These are phyloP conservation scores for Austrofundulus limnaeus DNA, from an alignment of 2,113 vertebrate genomes.

Conservation along the genomic window DNA sequence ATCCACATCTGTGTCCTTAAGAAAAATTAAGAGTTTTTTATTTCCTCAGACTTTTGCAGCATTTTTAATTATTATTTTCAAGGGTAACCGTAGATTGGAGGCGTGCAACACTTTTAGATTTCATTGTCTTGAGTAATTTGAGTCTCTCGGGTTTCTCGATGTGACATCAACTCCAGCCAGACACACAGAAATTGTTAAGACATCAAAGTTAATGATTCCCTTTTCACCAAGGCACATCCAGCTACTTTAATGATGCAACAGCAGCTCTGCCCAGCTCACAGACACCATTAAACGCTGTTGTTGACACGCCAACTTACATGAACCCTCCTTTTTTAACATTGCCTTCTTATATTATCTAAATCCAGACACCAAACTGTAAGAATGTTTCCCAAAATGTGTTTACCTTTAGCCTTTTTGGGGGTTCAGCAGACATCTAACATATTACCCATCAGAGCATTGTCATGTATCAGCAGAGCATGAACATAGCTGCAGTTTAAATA, in stretches of 20 bases:
- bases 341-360: slow-evolving; percentile 31
- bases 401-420: slow-evolving; percentile 32
- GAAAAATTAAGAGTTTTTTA: background rate
- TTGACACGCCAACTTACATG: slow-evolving; percentile 18
- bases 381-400: slow-evolving; percentile 61
- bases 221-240: slow-evolving; percentile 2
- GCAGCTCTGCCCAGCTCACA: slow-evolving; percentile 10
- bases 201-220: background rate
- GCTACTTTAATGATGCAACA: slow-evolving; percentile 10
- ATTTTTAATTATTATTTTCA: background rate
- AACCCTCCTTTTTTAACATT: slow-evolving; percentile 30
- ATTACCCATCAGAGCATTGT: slow-evolving; percentile 36
- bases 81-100: too few species aligned
- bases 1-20: background rate
- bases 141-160: background rate
- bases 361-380: slow-evolving; percentile 27
- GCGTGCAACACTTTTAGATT: background rate
- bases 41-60: background rate
- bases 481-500: slow-evolving; percentile 37
- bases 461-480: slow-evolving; percentile 55
- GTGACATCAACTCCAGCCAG: background rate
- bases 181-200: slow-evolving; percentile 11
- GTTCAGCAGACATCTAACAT: slow-evolving; percentile 18
- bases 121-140: background rate
- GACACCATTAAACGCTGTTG: slow-evolving; percentile 6